phyloP scores from a whole-genome alignment of 1,140 invertebrate species.

The Zaprionus africanus region DNA sequence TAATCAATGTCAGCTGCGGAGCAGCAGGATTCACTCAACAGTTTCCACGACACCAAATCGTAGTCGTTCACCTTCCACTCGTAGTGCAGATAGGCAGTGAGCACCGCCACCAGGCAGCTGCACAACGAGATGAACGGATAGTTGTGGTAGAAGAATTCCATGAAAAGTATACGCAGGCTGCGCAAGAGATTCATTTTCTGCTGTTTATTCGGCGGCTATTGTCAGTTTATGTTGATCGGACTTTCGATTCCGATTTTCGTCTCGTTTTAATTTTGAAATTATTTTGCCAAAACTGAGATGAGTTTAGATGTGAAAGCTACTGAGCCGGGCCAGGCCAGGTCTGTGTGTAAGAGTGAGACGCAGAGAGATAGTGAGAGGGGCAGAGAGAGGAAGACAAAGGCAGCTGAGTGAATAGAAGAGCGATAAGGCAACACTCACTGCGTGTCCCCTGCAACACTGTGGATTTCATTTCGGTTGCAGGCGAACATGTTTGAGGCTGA shows the following conservation, averaged over 20 bases:
- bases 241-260: slow-evolving; percentile 21
- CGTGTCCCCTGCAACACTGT: slow-evolving; percentile 38
- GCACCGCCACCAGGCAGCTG: slow-evolving; percentile 46
- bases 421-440: neutral
- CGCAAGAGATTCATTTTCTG: slow-evolving; percentile 56
- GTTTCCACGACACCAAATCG: slow-evolving; percentile 76
- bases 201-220: slow-evolving; percentile 22
- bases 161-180: slow-evolving; percentile 44
- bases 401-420: neutral
- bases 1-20: slow-evolving; percentile 51
- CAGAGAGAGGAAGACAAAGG: neutral
- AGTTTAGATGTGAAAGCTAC: slow-evolving; percentile 12
- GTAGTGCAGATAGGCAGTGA: slow-evolving; percentile 73
- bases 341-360: neutral
- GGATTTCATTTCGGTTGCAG: neutral
- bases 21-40: slow-evolving; percentile 44
- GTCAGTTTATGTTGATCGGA: slow-evolving; percentile 15
- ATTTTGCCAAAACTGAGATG: slow-evolving; percentile 41
- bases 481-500: neutral
- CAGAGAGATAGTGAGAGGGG: neutral
- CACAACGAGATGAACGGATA: slow-evolving; percentile 66
- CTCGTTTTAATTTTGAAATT: slow-evolving; percentile 35
- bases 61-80: slow-evolving; percentile 63
- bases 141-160: slow-evolving; percentile 59
- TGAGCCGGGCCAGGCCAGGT: slow-evolving; percentile 1